phyloP scores from a whole-genome alignment of 2,113 vertebrate genomes.

The Syrrhaptes paradoxus region DNA sequence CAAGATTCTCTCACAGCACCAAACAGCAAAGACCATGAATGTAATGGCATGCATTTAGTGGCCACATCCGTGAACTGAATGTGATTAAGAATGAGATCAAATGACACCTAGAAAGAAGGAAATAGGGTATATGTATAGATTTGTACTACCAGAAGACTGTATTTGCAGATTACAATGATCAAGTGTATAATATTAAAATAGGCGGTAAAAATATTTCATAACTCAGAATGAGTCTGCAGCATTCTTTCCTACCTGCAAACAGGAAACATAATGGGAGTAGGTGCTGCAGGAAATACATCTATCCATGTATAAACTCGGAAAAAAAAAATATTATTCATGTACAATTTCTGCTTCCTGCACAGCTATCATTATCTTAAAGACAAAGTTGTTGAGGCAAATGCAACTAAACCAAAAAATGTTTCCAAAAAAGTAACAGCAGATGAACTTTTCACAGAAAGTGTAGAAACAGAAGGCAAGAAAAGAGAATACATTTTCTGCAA shows the following conservation, averaged over 20 bases:
- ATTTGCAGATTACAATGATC: not conserved
- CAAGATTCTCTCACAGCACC: not conserved
- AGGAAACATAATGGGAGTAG: not conserved
- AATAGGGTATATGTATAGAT: not conserved
- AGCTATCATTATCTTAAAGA: not conserved
- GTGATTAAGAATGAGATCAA: not conserved
- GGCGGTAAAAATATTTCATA: not conserved
- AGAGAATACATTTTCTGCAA: not conserved
- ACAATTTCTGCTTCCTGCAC: not conserved
- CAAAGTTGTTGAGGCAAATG: not conserved
- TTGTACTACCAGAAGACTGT: not conserved
- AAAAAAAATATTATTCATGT: not conserved
- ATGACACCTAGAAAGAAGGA: not conserved
- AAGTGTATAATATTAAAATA: not conserved
- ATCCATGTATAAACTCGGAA: not conserved
- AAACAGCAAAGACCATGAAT: not conserved
- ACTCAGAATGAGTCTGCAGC: not conserved
- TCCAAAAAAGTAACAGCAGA: not conserved
- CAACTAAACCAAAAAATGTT: not conserved
- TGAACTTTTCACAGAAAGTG: not conserved
- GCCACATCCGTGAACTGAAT: not conserved
- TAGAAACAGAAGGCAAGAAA: not conserved
- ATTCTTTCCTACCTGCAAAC: not conserved
- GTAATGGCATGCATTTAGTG: accelerated
- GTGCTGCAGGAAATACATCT: not conserved